Conservation (phyloP, 2,888 invertebrate species). For the Cerastis leucographa region DNA sequence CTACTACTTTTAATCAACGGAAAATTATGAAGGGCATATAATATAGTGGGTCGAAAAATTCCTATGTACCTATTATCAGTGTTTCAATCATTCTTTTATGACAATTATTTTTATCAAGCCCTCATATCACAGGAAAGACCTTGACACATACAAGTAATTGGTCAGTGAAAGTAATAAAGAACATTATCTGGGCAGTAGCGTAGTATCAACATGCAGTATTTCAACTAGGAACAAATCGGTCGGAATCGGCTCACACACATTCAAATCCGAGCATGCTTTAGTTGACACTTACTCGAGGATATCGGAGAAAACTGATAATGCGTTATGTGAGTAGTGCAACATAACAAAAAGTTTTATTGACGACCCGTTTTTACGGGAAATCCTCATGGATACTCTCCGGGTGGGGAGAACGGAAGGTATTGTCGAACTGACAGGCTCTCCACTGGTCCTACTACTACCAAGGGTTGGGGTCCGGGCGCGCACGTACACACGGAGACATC, state of each 20-base stretch:
- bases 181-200: conserved; percentile 58
- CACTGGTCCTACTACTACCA: background rate
- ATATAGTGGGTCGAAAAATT: background rate
- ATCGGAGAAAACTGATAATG: background rate
- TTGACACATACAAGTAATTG: conserved; percentile 55
- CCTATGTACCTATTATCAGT: background rate
- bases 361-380: background rate
- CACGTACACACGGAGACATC: too few relatives aligned
- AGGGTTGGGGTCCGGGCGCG: background rate
- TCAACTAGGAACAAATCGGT: background rate
- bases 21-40: background rate
- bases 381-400: background rate
- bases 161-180: conserved; percentile 62
- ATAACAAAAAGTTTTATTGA: background rate
- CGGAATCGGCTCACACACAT: background rate
- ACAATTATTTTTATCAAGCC: conserved; percentile 25
- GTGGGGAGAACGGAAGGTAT: background rate
- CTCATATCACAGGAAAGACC: conserved; percentile 43
- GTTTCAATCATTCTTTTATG: conserved; percentile 16
- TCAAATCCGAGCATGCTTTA: background rate
- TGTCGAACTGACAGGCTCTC: background rate
- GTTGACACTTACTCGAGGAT: background rate
- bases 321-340: background rate
- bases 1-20: conserved; percentile 18
- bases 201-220: background rate